Conservation (phyloP, 2,113 vertebrate species). For the Psettodes erumei region DNA sequence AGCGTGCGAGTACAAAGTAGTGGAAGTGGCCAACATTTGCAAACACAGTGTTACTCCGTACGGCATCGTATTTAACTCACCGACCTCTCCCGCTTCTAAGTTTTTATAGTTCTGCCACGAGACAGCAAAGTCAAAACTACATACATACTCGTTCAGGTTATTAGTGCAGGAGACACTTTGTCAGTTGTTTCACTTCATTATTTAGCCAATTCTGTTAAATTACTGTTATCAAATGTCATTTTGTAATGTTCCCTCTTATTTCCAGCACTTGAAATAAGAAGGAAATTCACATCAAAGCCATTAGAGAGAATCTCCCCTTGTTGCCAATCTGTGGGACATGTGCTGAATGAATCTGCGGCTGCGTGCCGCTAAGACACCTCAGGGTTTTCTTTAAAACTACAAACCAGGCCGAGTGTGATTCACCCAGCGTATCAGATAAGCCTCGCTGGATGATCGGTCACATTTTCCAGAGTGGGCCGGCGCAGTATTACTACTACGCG, state of each 20-base stretch:
- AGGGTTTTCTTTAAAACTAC: conserved; percentile 42
- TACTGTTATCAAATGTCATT: conserved; percentile 2
- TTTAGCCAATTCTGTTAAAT: too few species aligned
- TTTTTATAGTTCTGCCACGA: conserved; percentile 30
- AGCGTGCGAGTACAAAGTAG: conserved; percentile 18
- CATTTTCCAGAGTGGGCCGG: conserved; percentile 61
- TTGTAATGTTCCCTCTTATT: neutral
- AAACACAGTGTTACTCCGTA: conserved; percentile 30
- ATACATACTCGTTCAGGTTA: neutral
- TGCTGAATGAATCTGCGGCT: conserved; percentile 40
- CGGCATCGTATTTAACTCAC: conserved; percentile 37
- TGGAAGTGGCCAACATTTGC: conserved; percentile 42
- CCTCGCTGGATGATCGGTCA: conserved; percentile 22
- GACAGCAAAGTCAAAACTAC: conserved; percentile 5
- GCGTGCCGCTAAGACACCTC: conserved; percentile 17
- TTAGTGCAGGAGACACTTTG: conserved; percentile 3
- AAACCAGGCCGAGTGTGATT: conserved; percentile 38
- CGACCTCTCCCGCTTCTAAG: conserved; percentile 5
- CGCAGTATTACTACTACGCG: conserved; percentile 45
- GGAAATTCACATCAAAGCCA: conserved; percentile 37
- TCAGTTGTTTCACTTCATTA: neutral
- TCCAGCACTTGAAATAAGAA: conserved; percentile 13
- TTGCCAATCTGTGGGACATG: conserved; percentile 37
- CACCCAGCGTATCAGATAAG: conserved; percentile 44
- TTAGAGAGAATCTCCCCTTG: neutral